phyloP scores from a whole-genome alignment of 2,797 vertebrate genomes.

The Aotus griseimembra region DNA sequence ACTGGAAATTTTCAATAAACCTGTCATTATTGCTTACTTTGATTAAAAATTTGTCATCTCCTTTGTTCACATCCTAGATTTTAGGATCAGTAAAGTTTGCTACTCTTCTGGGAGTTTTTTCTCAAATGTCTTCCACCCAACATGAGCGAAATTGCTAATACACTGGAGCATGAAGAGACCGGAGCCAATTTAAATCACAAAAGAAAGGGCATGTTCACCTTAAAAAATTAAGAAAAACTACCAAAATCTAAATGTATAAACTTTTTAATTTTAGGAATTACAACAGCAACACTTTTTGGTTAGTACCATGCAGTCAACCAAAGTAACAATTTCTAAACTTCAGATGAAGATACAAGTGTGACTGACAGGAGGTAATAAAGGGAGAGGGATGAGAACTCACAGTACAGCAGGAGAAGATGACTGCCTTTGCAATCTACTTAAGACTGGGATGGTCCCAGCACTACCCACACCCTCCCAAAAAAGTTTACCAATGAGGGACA shows the following conservation, averaged over 20 bases:
- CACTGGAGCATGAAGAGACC: background rate
- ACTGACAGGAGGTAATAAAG: accelerated
- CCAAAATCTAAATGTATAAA: background rate
- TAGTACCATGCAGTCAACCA: background rate
- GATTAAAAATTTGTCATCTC: conserved; percentile 85
- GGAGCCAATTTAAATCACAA: background rate
- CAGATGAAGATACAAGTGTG: background rate
- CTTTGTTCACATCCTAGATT: conserved; percentile 73
- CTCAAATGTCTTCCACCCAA: background rate
- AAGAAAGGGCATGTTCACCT: background rate
- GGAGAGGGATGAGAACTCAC: background rate
- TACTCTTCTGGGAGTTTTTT: background rate
- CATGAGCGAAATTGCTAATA: background rate
- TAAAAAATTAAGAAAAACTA: background rate
- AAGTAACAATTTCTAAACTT: background rate
- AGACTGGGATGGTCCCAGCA: too few relatives aligned
- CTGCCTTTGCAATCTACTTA: background rate
- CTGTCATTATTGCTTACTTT: conserved; percentile 91
- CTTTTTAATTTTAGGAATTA: background rate
- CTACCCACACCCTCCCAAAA: accelerated
- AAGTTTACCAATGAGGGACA: background rate
- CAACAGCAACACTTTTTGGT: background rate
- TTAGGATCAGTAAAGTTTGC: background rate
- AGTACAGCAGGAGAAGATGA: accelerated
- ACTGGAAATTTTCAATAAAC: conserved; percentile 98